Conservation (phyloP, 1,140 invertebrate species). For the Eumaeus atala region DNA sequence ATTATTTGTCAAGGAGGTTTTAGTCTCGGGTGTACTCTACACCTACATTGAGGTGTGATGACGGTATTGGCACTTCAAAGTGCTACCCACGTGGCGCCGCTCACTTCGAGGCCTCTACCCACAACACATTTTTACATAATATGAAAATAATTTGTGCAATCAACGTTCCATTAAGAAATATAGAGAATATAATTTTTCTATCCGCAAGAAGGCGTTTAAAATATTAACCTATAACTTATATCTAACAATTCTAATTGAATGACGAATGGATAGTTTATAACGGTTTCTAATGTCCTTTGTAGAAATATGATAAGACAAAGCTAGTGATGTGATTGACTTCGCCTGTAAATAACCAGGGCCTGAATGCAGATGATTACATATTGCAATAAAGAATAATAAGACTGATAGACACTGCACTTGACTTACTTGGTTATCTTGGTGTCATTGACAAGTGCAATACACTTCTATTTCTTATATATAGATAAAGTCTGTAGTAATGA, state of each 20-base stretch:
- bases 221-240: not conserved
- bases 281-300: not conserved
- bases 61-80: constrained; percentile 33
- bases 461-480: too few species aligned
- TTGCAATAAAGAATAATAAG: too few species aligned
- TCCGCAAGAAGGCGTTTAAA: constrained; percentile 11
- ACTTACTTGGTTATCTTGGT: too few species aligned
- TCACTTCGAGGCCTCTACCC: constrained; percentile 46
- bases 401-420: too few species aligned
- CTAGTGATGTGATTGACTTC: too few species aligned
- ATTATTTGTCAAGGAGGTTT: constrained; percentile 42
- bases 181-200: constrained; percentile 8
- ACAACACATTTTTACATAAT: constrained; percentile 45
- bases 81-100: constrained; percentile 42
- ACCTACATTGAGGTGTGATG: constrained; percentile 11
- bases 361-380: too few species aligned
- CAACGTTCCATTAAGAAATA: constrained; percentile 10
- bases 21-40: constrained; percentile 9
- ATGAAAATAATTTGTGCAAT: constrained; percentile 39
- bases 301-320: too few species aligned
- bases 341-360: too few species aligned
- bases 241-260: not conserved
- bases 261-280: not conserved
- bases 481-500: too few species aligned
- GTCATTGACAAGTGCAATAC: too few species aligned